Evolutionary conservation across 2,888 invertebrate genomes (phyloP).

Genomic region (Rhamnusium bicolor): DNA sequence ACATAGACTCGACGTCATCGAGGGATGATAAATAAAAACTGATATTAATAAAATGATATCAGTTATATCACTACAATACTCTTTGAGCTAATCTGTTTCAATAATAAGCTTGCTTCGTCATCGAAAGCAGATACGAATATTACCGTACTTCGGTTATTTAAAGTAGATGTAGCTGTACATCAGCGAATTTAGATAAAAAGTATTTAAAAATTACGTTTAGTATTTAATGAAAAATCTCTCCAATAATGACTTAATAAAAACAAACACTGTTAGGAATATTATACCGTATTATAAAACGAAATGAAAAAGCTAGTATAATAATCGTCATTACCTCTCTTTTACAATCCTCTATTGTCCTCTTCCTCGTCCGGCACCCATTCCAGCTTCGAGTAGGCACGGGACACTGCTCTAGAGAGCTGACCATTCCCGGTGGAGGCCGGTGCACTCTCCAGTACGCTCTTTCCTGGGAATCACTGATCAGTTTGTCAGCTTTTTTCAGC

Average conservation of each 20-base stretch:
- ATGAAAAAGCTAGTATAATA: not conserved
- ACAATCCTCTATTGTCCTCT: conserved; percentile 84
- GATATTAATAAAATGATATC: too few relatives aligned
- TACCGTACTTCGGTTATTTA: too few relatives aligned
- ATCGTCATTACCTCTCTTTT: conserved; percentile 80
- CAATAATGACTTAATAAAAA: not conserved
- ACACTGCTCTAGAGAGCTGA: conserved; percentile 88
- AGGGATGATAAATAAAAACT: too few relatives aligned
- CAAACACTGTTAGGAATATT: not conserved
- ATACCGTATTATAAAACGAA: not conserved
- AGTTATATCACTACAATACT: too few relatives aligned
- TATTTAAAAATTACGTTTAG: too few relatives aligned
- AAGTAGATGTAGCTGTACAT: too few relatives aligned
- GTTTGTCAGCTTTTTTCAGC: conserved; percentile 96
- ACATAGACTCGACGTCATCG: too few relatives aligned
- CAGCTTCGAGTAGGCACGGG: conserved; percentile 86
- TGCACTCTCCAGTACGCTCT: conserved; percentile 98
- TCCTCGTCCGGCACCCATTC: conserved; percentile 78
- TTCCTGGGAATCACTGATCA: conserved; percentile 96
- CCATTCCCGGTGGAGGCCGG: conserved; percentile 92
- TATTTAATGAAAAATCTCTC: too few relatives aligned
- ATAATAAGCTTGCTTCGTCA: too few relatives aligned
- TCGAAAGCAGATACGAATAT: too few relatives aligned
- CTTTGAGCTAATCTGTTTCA: too few relatives aligned
- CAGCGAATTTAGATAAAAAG: too few relatives aligned